Evolutionary conservation across 2,797 vertebrate genomes (phyloP).

Genomic region (Lepilemur septentrionalis): DNA sequence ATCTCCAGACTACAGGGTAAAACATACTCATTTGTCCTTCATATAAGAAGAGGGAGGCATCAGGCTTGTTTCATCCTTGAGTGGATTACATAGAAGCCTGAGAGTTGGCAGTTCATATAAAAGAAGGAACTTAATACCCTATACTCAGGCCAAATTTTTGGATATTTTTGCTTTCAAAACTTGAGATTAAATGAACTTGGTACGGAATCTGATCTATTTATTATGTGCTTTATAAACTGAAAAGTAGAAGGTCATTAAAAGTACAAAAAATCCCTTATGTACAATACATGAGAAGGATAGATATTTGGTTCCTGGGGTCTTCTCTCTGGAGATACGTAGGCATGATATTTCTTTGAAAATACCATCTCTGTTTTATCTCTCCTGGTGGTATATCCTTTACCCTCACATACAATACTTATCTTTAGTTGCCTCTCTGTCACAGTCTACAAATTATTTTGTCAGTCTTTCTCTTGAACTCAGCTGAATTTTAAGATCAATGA

Average conservation of each 20-base stretch:
- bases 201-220: conserved; percentile 40
- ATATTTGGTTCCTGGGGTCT: conserved; percentile 10
- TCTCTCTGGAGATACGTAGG: conserved; percentile 24
- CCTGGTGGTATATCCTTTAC: neutral
- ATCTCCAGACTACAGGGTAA: neutral
- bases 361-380: neutral
- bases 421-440: conserved; percentile 26
- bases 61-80: neutral
- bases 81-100: neutral
- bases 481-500: conserved; percentile 81
- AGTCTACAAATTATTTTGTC: conserved; percentile 65
- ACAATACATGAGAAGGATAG: neutral
- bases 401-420: conserved; percentile 4
- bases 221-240: neutral
- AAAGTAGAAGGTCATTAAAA: conserved; percentile 45
- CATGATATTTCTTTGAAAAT: conserved; percentile 47
- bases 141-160: neutral
- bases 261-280: neutral
- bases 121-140: neutral
- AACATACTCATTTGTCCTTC: neutral
- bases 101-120: neutral
- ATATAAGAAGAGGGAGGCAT: neutral
- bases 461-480: conserved; percentile 70
- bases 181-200: conserved; percentile 30
- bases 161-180: conserved; percentile 10